phyloP scores from a whole-genome alignment of 2,888 invertebrate species.

The Lottia scabra region DNA sequence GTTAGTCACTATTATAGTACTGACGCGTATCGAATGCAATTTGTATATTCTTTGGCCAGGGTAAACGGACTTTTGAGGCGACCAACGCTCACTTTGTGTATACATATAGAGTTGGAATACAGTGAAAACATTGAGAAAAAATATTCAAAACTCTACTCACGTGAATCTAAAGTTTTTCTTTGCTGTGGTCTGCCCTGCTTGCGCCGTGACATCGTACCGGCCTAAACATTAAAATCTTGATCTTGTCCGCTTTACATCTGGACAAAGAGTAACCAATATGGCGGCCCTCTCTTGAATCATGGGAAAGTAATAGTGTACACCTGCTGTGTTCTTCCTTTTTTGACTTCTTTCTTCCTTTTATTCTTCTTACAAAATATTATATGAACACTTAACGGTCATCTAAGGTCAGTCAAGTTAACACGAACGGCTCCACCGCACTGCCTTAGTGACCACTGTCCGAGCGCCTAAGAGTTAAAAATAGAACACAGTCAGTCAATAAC shows the following conservation, averaged over 20 bases:
- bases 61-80: no score
- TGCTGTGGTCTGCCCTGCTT: constrained; percentile 70
- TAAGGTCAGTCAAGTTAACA: constrained; percentile 18
- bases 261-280: constrained; percentile 57
- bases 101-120: no score
- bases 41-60: no score
- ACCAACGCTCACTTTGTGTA: no score
- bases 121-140: not conserved
- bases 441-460: constrained; percentile 23
- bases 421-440: not conserved
- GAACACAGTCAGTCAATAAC: constrained; percentile 3
- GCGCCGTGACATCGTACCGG: constrained; percentile 52
- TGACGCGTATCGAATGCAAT: no score
- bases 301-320: constrained; percentile 33
- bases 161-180: constrained; percentile 67
- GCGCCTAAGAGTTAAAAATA: not conserved
- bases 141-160: constrained; percentile 52
- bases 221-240: constrained; percentile 36
- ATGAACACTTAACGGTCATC: constrained; percentile 22
- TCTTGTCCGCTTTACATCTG: constrained; percentile 42
- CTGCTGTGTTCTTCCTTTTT: constrained; percentile 27
- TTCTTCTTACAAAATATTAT: constrained; percentile 30
- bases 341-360: constrained; percentile 27
- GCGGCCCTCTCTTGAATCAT: constrained; percentile 38
- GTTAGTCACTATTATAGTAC: no score